Base-by-base conservation (phyloP, 2,888 invertebrate genomes). In the Pteria penguin region DNA sequence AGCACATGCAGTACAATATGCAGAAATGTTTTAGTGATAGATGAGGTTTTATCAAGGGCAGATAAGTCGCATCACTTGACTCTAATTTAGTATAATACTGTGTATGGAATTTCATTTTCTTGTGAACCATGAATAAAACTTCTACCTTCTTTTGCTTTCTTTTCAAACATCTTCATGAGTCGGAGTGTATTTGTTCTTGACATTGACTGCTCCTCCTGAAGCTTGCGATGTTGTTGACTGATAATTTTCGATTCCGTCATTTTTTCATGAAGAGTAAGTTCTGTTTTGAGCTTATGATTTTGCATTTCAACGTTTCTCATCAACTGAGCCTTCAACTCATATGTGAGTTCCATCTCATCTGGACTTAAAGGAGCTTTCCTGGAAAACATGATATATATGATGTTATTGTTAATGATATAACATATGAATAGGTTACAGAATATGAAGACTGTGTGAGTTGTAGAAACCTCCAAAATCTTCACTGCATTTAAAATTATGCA, bases 81-180 rank as follows among this genome's bases (percentile, higher is more conserved):
- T n/a, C n/a, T n/a, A n/a, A n/a, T n/a, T n/a, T n/a, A n/a, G n/a
- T n/a, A n/a, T n/a, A n/a, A n/a, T n/a, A n/a, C n/a, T n/a, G n/a
- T n/a, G n/a, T n/a, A n/a, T n/a, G n/a, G 14, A 4, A 0, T 58
- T 58, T 14, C 26, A n/a, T 22, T 58, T 58, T 58, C 26, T 22
- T 14, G 27, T 26, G 24, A 58, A 58, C 24, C 24, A 14, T 18
- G n/a, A 57, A 26, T 45, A 27, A 60, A 78, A 78, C n/a, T n/a
- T n/a, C 73, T 78, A 89, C 89, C 88, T 82, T 88, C 87, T 77
- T 83, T 87, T 0, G 88, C 86, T 73, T 85, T 86, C 67, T 83
- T 83, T 79, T 89, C 88, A 79, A 88, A 88, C 80, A 86, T 80
- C 55, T 84, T 83, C 69, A 88, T 84, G 11, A 89, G 80, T 63